Percentiles rank a stretch among this genome's conserved stretches.
Evolutionary conservation across 2,797 vertebrate genomes (phyloP).

Genomic region (Rallus crepitans): DNA sequence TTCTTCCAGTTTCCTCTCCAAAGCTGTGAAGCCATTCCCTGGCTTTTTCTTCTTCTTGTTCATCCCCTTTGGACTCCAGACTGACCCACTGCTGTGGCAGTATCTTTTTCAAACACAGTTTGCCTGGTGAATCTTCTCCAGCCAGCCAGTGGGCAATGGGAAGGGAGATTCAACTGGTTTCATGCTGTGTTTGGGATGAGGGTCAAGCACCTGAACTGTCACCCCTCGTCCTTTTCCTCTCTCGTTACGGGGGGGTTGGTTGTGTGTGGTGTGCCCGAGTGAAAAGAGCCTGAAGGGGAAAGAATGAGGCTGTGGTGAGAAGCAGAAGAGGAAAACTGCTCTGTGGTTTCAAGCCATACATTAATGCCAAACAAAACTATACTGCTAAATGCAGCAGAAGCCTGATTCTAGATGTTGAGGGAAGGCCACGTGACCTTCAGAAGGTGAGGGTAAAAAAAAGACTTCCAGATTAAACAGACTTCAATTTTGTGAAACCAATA

Average conservation of each 20-base stretch:
- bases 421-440: neutral
- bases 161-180: neutral
- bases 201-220: neutral
- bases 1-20: neutral
- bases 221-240: slow-evolving; percentile 41
- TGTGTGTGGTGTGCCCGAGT: neutral
- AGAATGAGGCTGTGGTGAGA: slow-evolving; percentile 6
- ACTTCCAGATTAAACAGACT: neutral
- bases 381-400: slow-evolving; percentile 6
- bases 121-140: neutral
- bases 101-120: neutral
- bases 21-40: neutral
- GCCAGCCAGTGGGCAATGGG: neutral
- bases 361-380: slow-evolving; percentile 5
- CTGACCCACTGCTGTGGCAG: neutral
- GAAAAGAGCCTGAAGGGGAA: neutral
- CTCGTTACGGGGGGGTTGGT: neutral
- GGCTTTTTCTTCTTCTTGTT: neutral
- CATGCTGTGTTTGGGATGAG: neutral
- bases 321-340: neutral
- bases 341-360: neutral
- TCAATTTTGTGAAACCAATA: neutral
- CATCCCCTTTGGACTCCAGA: neutral
- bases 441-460: neutral
- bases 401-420: neutral